These are phyloP conservation scores for Noctua janthina DNA, from an alignment of 2,888 invertebrate genomes.

Conservation along the genomic window DNA sequence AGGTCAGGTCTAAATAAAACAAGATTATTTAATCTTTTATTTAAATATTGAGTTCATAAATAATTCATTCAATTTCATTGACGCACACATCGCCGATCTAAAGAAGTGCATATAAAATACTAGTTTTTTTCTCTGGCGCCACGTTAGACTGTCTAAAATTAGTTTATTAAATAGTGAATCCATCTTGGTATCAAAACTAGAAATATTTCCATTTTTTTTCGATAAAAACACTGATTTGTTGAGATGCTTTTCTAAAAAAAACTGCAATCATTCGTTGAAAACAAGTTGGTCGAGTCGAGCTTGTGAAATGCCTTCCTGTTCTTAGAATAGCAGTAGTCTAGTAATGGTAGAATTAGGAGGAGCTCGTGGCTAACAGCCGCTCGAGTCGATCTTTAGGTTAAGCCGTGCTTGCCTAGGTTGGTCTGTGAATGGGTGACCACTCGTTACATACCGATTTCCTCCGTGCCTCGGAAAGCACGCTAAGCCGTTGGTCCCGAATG, in stretches of 20 bases:
- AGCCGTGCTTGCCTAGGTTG: too few species aligned
- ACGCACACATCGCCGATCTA: not conserved
- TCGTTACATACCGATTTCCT: too few species aligned
- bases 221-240: not conserved
- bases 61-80: constrained; percentile 32
- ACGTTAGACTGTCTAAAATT: constrained; percentile 30
- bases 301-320: constrained; percentile 11
- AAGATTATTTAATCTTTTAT: constrained; percentile 4
- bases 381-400: too few species aligned
- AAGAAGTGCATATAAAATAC: constrained; percentile 34
- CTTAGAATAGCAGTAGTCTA: too few species aligned
- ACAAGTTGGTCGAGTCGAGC: not conserved
- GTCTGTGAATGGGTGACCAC: too few species aligned
- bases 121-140: constrained; percentile 39
- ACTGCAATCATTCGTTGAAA: constrained; percentile 10
- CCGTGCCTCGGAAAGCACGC: too few species aligned
- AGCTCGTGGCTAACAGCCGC: too few species aligned
- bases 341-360: too few species aligned
- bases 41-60: constrained; percentile 18
- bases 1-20: constrained; percentile 7
- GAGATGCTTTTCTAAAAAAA: not conserved
- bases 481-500: too few species aligned
- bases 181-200: not conserved
- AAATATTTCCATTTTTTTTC: constrained; percentile 17
- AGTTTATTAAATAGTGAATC: not conserved